Evolutionary conservation across 2,113 vertebrate genomes (phyloP), one percentile per base, ranked within the genome.

Genomic region (Pelecanus crispus): DNA sequence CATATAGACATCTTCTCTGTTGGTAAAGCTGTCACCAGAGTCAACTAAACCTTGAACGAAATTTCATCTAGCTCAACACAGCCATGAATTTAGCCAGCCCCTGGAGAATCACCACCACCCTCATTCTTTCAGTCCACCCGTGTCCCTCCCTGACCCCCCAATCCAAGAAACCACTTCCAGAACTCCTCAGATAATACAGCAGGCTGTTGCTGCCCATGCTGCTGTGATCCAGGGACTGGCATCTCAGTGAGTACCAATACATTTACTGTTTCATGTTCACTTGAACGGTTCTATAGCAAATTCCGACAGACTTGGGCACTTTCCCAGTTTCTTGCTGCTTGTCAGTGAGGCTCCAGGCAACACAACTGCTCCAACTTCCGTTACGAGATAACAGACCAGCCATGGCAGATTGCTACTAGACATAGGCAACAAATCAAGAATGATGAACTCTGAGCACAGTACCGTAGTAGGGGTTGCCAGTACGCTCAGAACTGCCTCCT

Each of bases 361-460:
- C 61, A 50, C 7, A 47, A 32, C 6, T 71, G 49, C 32, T 75
- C 38, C 56, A 81, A 7, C 26, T 53, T 70, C 31, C 3, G 1
- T 45, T 26, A 36, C 0, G 1, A 86, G 50, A 45, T 45, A n/a
- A 44, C 1, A 2, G 9, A 15, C 18, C 18, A 49, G 52, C 45
- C 31, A 8, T 6, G 20, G 25, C 70, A 81, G 63, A 34, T 40
- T 52, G 50, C 26, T 47, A 20, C 56, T 24, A 28, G 44, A 8
- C 13, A 16, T 0, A 47, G 42, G 14, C 36, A 75, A 45, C 1
- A 0, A 26, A 49, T 45, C 11, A 44, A 55, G 32, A 73, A 42
- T 0, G 1, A n/a, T 10, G 8, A 88, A 38, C 59, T 40, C 65
- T 15, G 42, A 90, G 62, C 42, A 45, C 55, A 47, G 28, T 2